A percentile compares a stretch with the other conserved stretches of the same genome.
phyloP scores from a whole-genome alignment of 1,140 invertebrate species.

The Megathymus violae region DNA sequence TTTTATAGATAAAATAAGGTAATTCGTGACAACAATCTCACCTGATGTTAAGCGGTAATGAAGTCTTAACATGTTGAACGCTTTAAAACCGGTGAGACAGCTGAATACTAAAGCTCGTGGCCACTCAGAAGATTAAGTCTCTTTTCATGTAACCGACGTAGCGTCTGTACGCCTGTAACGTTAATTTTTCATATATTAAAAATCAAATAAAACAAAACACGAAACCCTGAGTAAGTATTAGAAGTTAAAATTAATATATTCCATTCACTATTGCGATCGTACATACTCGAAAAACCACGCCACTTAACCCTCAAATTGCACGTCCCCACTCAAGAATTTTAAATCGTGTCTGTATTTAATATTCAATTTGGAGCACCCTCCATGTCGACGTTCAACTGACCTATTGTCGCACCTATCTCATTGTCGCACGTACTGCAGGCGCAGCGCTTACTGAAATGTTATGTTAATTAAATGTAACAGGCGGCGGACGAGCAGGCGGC shows the following conservation, averaged over 20 bases:
- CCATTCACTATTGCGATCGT: slow-evolving; percentile 8
- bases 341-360: slow-evolving; percentile 27
- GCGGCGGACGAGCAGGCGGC: no score
- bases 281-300: slow-evolving; percentile 25
- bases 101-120: no score
- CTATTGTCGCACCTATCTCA: slow-evolving; percentile 25
- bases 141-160: no score
- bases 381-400: slow-evolving; percentile 16
- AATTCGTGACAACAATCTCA: no score
- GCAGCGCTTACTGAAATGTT: slow-evolving; percentile 6
- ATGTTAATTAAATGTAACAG: no score
- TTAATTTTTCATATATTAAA: neutral
- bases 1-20: no score
- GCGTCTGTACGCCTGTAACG: no score
- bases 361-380: slow-evolving; percentile 24
- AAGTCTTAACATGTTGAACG: no score
- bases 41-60: no score
- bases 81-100: no score
- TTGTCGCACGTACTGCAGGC: slow-evolving; percentile 2
- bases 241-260: slow-evolving; percentile 20
- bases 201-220: neutral
- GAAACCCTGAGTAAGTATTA: neutral
- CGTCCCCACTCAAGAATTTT: slow-evolving; percentile 29
- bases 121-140: no score
- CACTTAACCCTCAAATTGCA: slow-evolving; percentile 24